phyloP scores from a whole-genome alignment of 2,888 invertebrate species.

The Heteromurus nitidus region DNA sequence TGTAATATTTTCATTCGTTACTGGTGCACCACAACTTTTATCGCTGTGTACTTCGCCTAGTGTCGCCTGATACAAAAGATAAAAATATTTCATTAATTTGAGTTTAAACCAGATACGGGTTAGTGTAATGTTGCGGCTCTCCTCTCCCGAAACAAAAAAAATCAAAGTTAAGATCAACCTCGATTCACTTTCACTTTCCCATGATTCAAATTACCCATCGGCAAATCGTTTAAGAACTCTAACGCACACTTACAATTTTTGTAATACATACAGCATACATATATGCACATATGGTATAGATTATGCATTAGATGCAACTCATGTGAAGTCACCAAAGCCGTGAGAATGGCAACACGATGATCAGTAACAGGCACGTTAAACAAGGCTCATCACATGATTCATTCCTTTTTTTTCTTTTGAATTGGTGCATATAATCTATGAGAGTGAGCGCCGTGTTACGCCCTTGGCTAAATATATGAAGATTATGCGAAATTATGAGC shows the following conservation, averaged over 20 bases:
- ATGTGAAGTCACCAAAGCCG: background rate
- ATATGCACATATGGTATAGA: background rate
- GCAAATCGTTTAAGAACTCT: conserved; percentile 38
- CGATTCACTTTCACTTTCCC: conserved; percentile 61
- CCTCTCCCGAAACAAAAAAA: conserved; percentile 36
- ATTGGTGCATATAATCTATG: conserved; percentile 57
- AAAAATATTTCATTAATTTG: conserved; percentile 45
- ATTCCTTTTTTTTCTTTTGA: conserved; percentile 35
- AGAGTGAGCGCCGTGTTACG: conserved; percentile 41
- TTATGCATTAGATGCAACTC: background rate
- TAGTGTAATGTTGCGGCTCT: conserved; percentile 38
- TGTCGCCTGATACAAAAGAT: background rate
- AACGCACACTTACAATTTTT: too few relatives aligned
- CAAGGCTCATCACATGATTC: conserved; percentile 42
- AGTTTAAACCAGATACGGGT: conserved; percentile 26
- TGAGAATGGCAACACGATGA: background rate
- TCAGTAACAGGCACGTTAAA: conserved; percentile 9
- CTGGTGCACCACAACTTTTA: too few relatives aligned
- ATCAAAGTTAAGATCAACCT: conserved; percentile 49
- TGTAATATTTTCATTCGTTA: conserved; percentile 10
- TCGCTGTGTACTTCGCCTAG: background rate
- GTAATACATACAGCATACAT: too few relatives aligned
- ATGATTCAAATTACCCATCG: conserved; percentile 47
- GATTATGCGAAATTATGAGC: conserved; percentile 59
- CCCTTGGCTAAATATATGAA: conserved; percentile 59